These are phyloP conservation scores for Corvus moneduloides DNA, from an alignment of 2,113 vertebrate species.

Conservation along the genomic window DNA sequence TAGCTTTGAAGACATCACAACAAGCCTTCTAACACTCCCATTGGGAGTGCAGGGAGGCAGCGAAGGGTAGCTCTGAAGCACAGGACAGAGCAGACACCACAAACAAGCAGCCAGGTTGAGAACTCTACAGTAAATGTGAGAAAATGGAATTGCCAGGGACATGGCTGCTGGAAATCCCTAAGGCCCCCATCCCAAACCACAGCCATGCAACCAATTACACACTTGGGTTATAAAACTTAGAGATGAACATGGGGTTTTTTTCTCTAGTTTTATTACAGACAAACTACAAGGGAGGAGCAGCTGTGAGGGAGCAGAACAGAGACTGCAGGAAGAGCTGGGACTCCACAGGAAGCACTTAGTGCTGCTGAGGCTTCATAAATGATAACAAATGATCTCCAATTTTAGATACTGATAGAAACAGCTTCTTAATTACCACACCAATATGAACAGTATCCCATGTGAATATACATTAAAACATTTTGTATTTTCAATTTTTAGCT, in stretches of 20 bases:
- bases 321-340: background rate
- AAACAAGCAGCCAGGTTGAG: background rate
- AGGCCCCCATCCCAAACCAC: background rate
- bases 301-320: background rate
- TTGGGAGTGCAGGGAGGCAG: rapidly evolving
- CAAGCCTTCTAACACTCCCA: background rate
- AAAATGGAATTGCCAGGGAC: background rate
- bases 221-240: background rate
- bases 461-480: background rate
- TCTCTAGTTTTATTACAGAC: background rate
- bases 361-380: conserved; percentile 3
- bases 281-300: background rate
- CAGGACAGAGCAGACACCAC: background rate
- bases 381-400: background rate
- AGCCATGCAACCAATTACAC: background rate
- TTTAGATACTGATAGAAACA: background rate
- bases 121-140: background rate
- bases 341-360: conserved; percentile 27
- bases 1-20: background rate
- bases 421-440: background rate
- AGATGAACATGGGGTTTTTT: background rate
- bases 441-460: background rate
- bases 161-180: background rate
- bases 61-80: background rate
- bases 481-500: background rate